Percentiles rank a stretch among this genome's conserved stretches.
phyloP scores from a whole-genome alignment of 2,113 vertebrate genomes.

The Dicaeum eximium region DNA sequence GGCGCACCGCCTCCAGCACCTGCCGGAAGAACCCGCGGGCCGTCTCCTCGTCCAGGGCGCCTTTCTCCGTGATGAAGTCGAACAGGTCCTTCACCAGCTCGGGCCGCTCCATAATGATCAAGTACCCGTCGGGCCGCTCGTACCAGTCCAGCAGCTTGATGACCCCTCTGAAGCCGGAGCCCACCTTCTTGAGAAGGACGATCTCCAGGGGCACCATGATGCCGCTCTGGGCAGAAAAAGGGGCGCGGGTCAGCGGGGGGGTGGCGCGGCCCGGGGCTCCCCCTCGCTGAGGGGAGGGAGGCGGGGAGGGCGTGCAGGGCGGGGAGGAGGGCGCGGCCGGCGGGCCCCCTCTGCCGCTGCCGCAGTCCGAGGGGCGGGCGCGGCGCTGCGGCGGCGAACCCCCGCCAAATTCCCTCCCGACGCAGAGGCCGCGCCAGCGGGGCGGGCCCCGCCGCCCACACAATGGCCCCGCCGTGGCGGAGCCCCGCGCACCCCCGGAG shows the following conservation, averaged over 20 bases:
- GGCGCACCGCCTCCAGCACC: conserved; percentile 92
- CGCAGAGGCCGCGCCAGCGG: conserved; percentile 5
- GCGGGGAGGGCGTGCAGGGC: background rate
- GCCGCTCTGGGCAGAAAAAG: conserved; percentile 74
- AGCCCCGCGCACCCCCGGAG: background rate
- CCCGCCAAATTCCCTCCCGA: conserved; percentile 13
- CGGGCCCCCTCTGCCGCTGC: conserved; percentile 15
- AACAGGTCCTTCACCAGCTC: conserved; percentile 95
- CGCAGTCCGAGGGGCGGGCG: conserved; percentile 47
- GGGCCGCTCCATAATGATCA: conserved; percentile 93
- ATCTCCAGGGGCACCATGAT: conserved; percentile 91
- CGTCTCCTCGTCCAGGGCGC: conserved; percentile 89
- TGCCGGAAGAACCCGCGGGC: conserved; percentile 92
- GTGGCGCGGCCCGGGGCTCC: background rate
- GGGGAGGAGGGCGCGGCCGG: conserved; percentile 2
- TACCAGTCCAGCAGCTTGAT: conserved; percentile 96
- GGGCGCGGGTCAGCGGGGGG: background rate
- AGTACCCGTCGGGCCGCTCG: conserved; percentile 92
- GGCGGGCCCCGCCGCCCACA: background rate
- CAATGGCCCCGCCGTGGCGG: background rate
- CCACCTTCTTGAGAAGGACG: conserved; percentile 92
- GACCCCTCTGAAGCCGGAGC: conserved; percentile 88
- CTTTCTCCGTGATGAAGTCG: conserved; percentile 97
- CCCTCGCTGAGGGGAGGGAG: background rate
- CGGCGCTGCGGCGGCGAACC: conserved; percentile 7